A percentile compares a stretch with the other conserved stretches of the same genome.
phyloP scores from a whole-genome alignment of 2,888 invertebrate genomes.

The Leucophenga montana region DNA sequence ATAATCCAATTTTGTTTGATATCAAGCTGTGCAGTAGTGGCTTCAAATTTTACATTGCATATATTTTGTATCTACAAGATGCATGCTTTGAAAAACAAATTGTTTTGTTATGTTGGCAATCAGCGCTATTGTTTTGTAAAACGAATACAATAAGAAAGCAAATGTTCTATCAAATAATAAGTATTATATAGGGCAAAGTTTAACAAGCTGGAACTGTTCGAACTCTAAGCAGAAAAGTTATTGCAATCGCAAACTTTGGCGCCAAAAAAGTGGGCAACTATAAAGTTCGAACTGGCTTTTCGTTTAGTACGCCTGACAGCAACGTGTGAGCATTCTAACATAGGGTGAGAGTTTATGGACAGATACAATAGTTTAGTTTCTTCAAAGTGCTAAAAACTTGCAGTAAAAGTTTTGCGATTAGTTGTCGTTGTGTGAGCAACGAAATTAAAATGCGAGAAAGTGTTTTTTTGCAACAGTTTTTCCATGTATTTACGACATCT shows the following conservation, averaged over 20 bases:
- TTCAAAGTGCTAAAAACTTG: slow-evolving; percentile 6
- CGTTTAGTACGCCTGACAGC: slow-evolving; percentile 3
- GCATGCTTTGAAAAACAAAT: no score
- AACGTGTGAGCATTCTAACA: neutral
- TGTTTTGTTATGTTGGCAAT: no score
- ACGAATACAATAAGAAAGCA: no score
- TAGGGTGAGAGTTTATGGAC: neutral
- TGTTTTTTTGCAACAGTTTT: neutral
- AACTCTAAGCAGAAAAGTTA: slow-evolving; percentile 39
- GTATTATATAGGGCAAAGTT: slow-evolving; percentile 35
- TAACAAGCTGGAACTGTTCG: slow-evolving; percentile 48
- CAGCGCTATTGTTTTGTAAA: no score
- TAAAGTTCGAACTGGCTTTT: slow-evolving; percentile 10
- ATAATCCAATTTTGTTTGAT: no score
- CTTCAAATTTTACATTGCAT: no score
- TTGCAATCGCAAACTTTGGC: slow-evolving; percentile 54
- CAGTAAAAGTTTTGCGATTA: slow-evolving; percentile 17
- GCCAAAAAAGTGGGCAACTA: slow-evolving; percentile 50
- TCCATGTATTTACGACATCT: slow-evolving; percentile 6
- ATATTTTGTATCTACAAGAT: no score
- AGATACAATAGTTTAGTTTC: neutral
- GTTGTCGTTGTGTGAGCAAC: slow-evolving; percentile 8
- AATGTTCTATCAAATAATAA: no score
- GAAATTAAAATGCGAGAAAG: slow-evolving; percentile 34
- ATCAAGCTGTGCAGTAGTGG: no score